phyloP scores from a whole-genome alignment of 2,113 vertebrate species.

The Macaca mulatta region DNA sequence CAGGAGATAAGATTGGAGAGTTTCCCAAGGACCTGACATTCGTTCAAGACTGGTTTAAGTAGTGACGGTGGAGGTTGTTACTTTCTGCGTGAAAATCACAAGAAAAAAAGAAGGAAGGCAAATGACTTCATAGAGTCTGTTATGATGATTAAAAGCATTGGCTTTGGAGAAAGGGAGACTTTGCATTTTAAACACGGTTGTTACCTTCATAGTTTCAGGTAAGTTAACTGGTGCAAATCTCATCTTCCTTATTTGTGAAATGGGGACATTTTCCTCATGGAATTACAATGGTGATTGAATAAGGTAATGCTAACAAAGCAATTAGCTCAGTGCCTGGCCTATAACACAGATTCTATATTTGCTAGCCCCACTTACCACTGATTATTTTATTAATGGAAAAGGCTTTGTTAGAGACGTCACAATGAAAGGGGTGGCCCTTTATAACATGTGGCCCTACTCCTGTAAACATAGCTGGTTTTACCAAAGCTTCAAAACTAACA shows the following conservation, averaged over 20 bases:
- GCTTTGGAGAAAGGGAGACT: neutral
- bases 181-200: neutral
- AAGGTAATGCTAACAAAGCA: neutral
- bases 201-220: neutral
- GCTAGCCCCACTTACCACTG: neutral
- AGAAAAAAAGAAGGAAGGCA: neutral
- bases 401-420: neutral
- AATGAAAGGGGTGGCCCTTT: neutral
- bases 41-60: neutral
- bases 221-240: neutral
- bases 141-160: neutral
- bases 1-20: neutral
- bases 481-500: neutral
- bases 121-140: neutral
- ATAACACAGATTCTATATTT: neutral
- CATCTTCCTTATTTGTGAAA: neutral
- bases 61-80: neutral
- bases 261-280: neutral
- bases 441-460: neutral
- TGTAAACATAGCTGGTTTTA: neutral
- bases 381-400: neutral
- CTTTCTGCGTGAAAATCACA: neutral
- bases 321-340: neutral
- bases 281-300: neutral
- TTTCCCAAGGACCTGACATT: neutral